Conservation (phyloP, 1,140 invertebrate species). For the Listronotus bonariensis region DNA sequence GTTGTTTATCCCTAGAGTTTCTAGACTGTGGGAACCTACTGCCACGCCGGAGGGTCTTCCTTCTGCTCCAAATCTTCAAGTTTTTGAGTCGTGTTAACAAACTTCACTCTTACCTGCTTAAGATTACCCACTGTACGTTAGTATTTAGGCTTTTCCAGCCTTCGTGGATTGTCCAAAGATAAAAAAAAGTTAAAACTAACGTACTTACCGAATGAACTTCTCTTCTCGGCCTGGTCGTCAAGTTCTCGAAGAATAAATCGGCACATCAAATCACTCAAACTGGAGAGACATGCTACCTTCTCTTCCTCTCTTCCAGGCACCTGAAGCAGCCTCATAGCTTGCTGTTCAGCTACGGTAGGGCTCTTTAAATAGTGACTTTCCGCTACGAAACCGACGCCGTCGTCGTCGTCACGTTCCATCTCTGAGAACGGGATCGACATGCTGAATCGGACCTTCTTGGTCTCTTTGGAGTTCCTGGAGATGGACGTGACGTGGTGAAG, state of each 20-base stretch:
- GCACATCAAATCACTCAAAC: slow-evolving; percentile 64
- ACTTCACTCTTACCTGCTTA: too few relatives aligned
- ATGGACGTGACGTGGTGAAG: too few relatives aligned
- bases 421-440: slow-evolving; percentile 39
- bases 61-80: too few relatives aligned
- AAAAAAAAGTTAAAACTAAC: too few relatives aligned
- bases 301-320: slow-evolving; percentile 55
- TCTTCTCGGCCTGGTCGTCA: slow-evolving; percentile 43
- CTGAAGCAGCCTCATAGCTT: slow-evolving; percentile 57
- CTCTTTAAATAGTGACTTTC: slow-evolving; percentile 63
- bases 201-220: slow-evolving; percentile 43
- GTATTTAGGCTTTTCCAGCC: too few relatives aligned
- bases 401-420: slow-evolving; percentile 62
- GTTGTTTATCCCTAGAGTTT: too few relatives aligned
- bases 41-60: too few relatives aligned
- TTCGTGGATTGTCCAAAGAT: too few relatives aligned
- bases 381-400: slow-evolving; percentile 63
- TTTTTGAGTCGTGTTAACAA: too few relatives aligned
- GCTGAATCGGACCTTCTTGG: slow-evolving; percentile 37
- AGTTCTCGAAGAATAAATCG: slow-evolving; percentile 58
- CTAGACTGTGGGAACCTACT: too few relatives aligned
- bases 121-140: too few relatives aligned
- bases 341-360: slow-evolving; percentile 53
- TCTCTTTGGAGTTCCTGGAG: slow-evolving; percentile 15
- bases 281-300: slow-evolving; percentile 63